phyloP scores from a whole-genome alignment of 2,888 invertebrate genomes.

The Mythimna ferrago region DNA sequence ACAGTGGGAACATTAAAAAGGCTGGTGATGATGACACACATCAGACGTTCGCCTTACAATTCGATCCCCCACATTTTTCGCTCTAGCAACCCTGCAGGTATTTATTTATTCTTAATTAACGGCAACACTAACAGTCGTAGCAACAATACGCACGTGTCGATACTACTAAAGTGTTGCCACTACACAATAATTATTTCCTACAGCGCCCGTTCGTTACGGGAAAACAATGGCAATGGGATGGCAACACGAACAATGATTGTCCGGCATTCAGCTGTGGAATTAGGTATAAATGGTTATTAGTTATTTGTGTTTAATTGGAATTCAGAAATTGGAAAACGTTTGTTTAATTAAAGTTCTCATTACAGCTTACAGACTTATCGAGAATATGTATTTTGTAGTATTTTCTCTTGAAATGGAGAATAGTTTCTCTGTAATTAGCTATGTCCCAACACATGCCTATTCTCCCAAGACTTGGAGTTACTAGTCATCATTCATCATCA shows the following conservation, averaged over 20 bases:
- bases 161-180: constrained; percentile 84
- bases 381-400: neutral
- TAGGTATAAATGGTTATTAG: constrained; percentile 66
- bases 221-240: constrained; percentile 78
- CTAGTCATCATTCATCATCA: no score
- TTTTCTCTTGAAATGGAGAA: neutral
- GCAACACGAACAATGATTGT: constrained; percentile 82
- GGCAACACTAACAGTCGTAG: constrained; percentile 60
- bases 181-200: constrained; percentile 89
- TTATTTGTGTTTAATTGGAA: constrained; percentile 50
- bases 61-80: constrained; percentile 34
- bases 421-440: no score
- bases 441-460: no score
- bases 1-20: no score
- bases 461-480: no score
- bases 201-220: constrained; percentile 76
- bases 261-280: constrained; percentile 67
- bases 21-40: no score
- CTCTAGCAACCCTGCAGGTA: constrained; percentile 48
- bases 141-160: constrained; percentile 77
- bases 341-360: constrained; percentile 14
- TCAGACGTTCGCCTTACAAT: constrained; percentile 4
- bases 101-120: constrained; percentile 66
- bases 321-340: constrained; percentile 23
- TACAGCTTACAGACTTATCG: neutral